phyloP scores from a whole-genome alignment of 2,113 vertebrate species.

The Rhipidura dahli region DNA sequence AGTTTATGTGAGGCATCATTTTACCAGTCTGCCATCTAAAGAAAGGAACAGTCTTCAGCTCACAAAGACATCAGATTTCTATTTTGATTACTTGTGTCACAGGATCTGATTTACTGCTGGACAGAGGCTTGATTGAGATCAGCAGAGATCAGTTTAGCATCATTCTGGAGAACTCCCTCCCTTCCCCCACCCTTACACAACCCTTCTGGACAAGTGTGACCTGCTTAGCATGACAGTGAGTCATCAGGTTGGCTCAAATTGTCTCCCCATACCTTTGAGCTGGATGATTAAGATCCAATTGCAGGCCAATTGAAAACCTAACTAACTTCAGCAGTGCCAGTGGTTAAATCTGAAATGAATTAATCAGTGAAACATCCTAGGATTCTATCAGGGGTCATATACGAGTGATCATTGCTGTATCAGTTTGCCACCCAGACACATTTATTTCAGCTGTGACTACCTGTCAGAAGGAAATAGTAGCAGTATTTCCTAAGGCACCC shows the following conservation, averaged over 20 bases:
- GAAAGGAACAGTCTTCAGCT: conserved; percentile 18
- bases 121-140: conserved; percentile 30
- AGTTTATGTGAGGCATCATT: not conserved
- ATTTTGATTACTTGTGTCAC: conserved; percentile 47
- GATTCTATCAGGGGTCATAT: not conserved
- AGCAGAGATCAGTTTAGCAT: conserved; percentile 6
- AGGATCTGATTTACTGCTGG: conserved; percentile 43
- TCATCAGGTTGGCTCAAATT: conserved; percentile 50
- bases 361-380: conserved; percentile 30
- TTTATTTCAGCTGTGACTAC: conserved; percentile 24
- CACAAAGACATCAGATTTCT: conserved; percentile 29
- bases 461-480: conserved; percentile 10
- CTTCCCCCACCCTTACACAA: not conserved
- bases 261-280: conserved; percentile 3
- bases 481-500: not conserved
- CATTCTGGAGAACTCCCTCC: not conserved
- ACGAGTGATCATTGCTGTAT: not conserved
- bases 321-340: conserved; percentile 2
- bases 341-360: conserved; percentile 51
- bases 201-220: conserved; percentile 38
- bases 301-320: conserved; percentile 17
- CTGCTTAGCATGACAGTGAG: conserved; percentile 58
- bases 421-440: conserved; percentile 8
- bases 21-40: conserved; percentile 33
- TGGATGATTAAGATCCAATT: conserved; percentile 41